A percentile compares a stretch with the other conserved stretches of the same genome.
Conservation (phyloP, 2,113 vertebrate genomes). For the Amphiprion ocellaris region DNA sequence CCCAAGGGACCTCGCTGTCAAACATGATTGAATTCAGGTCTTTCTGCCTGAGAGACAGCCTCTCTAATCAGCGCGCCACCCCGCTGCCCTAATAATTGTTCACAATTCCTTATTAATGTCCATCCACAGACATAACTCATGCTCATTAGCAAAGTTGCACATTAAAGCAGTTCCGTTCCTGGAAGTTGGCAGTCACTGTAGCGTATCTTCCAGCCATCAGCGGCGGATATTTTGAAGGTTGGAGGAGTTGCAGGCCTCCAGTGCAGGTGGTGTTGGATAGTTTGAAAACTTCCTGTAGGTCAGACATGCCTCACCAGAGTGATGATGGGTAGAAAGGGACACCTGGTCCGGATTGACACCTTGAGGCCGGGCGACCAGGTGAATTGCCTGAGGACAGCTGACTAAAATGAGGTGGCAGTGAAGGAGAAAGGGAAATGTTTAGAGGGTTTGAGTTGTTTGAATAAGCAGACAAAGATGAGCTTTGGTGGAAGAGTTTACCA, state of each 20-base stretch:
- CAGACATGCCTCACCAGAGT: conserved; percentile 51
- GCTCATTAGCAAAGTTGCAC: conserved; percentile 56
- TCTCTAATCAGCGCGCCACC: conserved; percentile 40
- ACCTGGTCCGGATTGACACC: conserved; percentile 58
- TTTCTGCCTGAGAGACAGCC: conserved; percentile 23
- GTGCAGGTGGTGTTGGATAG: conserved; percentile 47
- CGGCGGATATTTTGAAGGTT: conserved; percentile 4
- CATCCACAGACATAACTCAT: conserved; percentile 41
- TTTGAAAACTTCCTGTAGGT: conserved; percentile 56
- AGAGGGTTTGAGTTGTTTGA: conserved; percentile 28
- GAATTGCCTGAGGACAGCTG: conserved; percentile 57
- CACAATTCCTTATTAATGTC: conserved; percentile 53
- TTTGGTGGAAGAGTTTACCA: conserved; percentile 5
- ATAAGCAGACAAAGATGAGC: background rate
- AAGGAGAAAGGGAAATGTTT: background rate
- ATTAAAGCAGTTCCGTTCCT: conserved; percentile 43
- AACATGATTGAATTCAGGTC: conserved; percentile 38
- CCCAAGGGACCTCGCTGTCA: conserved; percentile 26
- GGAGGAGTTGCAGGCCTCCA: conserved; percentile 43
- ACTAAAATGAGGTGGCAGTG: conserved; percentile 20
- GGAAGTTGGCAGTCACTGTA: conserved; percentile 38
- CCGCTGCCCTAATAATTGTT: conserved; percentile 30
- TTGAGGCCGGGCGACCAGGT: conserved; percentile 55
- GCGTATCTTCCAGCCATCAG: conserved; percentile 32
- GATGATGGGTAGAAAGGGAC: conserved; percentile 43